Evolutionary conservation across 2,113 vertebrate species (phyloP), one percentile per base, ranked within the genome.

Genomic region (Lepus americanus): DNA sequence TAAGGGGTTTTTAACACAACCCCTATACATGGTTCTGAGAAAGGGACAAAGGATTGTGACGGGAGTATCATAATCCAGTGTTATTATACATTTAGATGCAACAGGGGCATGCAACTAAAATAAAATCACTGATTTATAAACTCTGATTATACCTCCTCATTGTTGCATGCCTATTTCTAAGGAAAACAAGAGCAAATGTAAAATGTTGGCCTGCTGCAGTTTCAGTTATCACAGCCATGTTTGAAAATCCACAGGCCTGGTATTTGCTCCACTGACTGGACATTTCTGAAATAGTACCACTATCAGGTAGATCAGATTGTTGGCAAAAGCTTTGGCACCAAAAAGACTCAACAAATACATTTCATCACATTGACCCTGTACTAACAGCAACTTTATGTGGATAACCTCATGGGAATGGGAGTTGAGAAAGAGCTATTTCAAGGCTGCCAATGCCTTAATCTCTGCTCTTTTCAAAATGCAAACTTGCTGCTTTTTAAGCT

Each of bases 331-430:
- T 98, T 97, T 98, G 98, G 98, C 98, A 98, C 98, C 69, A 6
- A 97, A 98, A 96, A 98, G 98, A 98, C 98, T 99, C 98, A 99
- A 99, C 98, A 99, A 99, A 98, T 97, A 98, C 96, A 98, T 98
- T 98, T 98, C 98, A 98, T 98, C 98, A 99, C 72, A 53, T 63
- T 98, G 98, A 98, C 97, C 98, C 98, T 98, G 98, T 96, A 94
- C 97, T 98, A 98, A 98, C 96, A 98, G 97, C 95, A 97, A 98
- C 96, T 98, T 97, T 98, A 97, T 98, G 98, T 97, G 97, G 96
- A 97, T 98, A 98, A 98, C 96, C 97, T 98, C 98, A 98, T 98
- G 97, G 98, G 98, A 98, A 98, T 97, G 98, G 97, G 98, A 97
- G 97, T 97, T 98, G 98, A 98, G 98, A 98, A 98, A 98, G 98